Evolutionary conservation across 2,797 vertebrate genomes (phyloP), one percentile per base, ranked within the genome.

Genomic region (Dallia pectoralis): DNA sequence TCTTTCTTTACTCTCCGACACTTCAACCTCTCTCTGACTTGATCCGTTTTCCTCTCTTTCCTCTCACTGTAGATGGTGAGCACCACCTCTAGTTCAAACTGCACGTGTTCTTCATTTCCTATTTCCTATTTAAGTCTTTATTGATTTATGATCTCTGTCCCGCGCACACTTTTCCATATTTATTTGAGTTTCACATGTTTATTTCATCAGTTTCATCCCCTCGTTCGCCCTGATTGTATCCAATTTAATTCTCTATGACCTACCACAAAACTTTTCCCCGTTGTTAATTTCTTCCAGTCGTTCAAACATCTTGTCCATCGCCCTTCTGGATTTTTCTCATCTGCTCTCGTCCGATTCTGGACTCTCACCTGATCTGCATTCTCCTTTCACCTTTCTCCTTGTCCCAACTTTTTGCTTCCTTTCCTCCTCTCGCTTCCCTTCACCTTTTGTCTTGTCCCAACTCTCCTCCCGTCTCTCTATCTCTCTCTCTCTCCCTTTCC

Each of bases 31-130:
- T 81, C 67, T 69, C 74, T 74, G 32, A 80, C 69, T 78, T 70
- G 80, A 74, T 82, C 80, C 74, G 75, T 76, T 30, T 30, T 53
- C 29, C 61, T 47, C 6, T 79, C 68, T 84, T 83, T 81, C 73
- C 69, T 82, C 75, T 67, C 77, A 44, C 12, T 12, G 74, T 80
- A 91, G 91, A 91, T 75, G 90, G 91, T 92, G 85, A 92, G 91
- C 87, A 0, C 4, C 40, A 48, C 25, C 48, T 78, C 32, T 1
- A 16, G 25, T 61, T n/a, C 44, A 73, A 53, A 77, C 63, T 59
- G 75, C 76, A 63, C 70, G 2, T 4, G 8, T 25, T 32, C 53
- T 22, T 53, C 16, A 65, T 67, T 67, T 19, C 11, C 19, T 71
- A 5, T 47, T n/a, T n/a, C n/a, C n/a, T n/a, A n/a, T n/a, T n/a